Conservation (phyloP, 2,888 invertebrate species). For the Chymomyza caudatula region DNA sequence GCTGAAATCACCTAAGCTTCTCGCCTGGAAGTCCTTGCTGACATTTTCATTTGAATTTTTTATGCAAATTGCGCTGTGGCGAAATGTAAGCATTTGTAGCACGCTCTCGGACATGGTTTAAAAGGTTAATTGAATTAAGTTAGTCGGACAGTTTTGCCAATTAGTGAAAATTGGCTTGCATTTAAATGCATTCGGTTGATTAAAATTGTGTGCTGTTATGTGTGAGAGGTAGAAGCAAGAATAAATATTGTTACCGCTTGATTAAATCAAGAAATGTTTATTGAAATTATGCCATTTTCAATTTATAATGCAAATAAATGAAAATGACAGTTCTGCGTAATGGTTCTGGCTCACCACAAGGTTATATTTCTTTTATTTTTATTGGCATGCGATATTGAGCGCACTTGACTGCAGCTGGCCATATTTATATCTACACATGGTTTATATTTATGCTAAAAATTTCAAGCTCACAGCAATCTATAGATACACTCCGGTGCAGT, state of each 20-base stretch:
- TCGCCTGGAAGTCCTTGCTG: not conserved
- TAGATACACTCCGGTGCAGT: not conserved
- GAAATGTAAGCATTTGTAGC: not conserved
- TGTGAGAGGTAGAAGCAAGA: not conserved
- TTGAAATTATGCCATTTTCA: not conserved
- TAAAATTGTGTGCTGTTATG: not conserved
- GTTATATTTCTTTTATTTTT: not conserved
- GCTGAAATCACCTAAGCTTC: not conserved
- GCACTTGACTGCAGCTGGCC: not conserved
- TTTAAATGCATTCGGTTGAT: not conserved
- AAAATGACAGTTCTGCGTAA: not conserved
- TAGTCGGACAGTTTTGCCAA: not conserved
- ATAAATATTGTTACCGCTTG: not conserved
- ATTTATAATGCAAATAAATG: not conserved
- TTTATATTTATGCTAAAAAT: not conserved
- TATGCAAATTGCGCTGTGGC: not conserved
- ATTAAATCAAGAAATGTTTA: not conserved
- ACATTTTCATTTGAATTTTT: not conserved
- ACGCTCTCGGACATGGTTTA: not conserved
- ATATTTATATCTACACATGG: not conserved
- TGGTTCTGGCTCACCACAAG: not conserved
- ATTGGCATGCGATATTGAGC: not conserved
- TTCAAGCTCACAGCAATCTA: not conserved
- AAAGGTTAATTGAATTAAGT: slow-evolving; percentile 1
- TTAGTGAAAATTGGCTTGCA: not conserved